Percentiles rank a stretch among this genome's conserved stretches.
Evolutionary conservation across 2,797 vertebrate genomes (phyloP).

Genomic region (Acipenser oxyrinchus): DNA sequence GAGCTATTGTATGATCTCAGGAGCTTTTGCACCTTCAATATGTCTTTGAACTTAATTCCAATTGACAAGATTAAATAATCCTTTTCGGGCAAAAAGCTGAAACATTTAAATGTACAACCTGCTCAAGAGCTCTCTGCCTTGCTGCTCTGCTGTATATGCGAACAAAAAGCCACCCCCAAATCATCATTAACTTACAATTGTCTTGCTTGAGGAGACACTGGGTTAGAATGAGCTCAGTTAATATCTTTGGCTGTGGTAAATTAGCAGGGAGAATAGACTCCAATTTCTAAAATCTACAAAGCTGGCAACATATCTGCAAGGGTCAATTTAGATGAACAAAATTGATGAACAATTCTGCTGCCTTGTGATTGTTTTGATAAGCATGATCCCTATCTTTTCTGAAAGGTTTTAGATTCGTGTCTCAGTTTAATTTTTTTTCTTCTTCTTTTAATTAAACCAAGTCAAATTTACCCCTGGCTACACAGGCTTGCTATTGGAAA

Average conservation of each 20-base stretch:
- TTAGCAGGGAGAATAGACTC: conserved; percentile 23
- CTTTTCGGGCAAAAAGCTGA: conserved; percentile 19
- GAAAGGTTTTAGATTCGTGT: conserved; percentile 47
- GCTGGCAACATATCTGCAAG: conserved; percentile 25
- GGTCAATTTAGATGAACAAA: conserved; percentile 29
- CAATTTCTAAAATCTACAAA: conserved; percentile 19
- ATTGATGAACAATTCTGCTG: conserved; percentile 15
- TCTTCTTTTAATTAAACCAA: conserved; percentile 57
- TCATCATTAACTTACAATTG: conserved; percentile 28
- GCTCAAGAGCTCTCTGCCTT: conserved; percentile 6
- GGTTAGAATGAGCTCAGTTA: conserved; percentile 24
- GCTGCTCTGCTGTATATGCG: conserved; percentile 9
- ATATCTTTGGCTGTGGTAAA: conserved; percentile 23
- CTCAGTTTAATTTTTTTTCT: conserved; percentile 38
- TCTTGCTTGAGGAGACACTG: conserved; percentile 23
- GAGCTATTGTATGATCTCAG: conserved; percentile 14
- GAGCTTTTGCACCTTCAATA: conserved; percentile 15
- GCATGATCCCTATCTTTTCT: conserved; percentile 28
- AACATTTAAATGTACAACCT: conserved; percentile 17
- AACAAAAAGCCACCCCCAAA: conserved; percentile 24
- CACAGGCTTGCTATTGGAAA: conserved; percentile 33
- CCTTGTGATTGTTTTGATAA: conserved; percentile 24
- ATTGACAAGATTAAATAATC: conserved; percentile 25
- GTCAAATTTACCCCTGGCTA: conserved; percentile 51
- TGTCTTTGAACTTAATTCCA: conserved; percentile 22